These are phyloP conservation scores for Leptothorax acervorum DNA, from an alignment of 2,888 invertebrate genomes.

Conservation along the genomic window DNA sequence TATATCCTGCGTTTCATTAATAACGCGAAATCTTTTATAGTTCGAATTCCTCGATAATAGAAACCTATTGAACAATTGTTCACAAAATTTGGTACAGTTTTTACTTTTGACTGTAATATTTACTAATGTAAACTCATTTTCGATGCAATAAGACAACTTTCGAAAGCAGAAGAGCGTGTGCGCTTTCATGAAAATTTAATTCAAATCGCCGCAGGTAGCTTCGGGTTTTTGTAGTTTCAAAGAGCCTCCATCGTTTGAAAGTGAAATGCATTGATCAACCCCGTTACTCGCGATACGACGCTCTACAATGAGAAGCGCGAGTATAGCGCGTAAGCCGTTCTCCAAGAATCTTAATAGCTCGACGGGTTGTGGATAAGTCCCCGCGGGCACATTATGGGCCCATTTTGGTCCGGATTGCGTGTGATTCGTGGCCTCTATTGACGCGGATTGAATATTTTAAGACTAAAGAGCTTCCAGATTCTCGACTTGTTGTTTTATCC, in stretches of 20 bases:
- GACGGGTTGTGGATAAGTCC: slow-evolving; percentile 56
- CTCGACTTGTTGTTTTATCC: not conserved
- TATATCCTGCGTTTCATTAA: not conserved
- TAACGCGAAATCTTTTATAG: not conserved
- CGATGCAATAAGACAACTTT: not conserved
- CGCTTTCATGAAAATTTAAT: slow-evolving; percentile 46
- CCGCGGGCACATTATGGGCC: slow-evolving; percentile 51
- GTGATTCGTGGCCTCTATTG: not conserved
- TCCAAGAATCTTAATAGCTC: slow-evolving; percentile 53
- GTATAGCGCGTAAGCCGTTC: slow-evolving; percentile 47
- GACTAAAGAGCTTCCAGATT: not conserved
- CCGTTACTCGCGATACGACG: slow-evolving; percentile 65
- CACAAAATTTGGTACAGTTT: not conserved
- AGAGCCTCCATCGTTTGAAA: slow-evolving; percentile 63
- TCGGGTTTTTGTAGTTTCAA: not conserved
- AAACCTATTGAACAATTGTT: not conserved
- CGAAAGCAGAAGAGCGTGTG: not conserved
- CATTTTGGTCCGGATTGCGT: slow-evolving; percentile 23
- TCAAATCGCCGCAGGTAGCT: slow-evolving; percentile 51
- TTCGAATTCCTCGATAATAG: not conserved
- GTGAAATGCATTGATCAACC: slow-evolving; percentile 68
- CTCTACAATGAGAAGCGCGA: slow-evolving; percentile 52
- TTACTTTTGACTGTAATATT: not conserved
- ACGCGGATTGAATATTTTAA: not conserved
- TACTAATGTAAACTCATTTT: not conserved